Evolutionary conservation across 2,113 vertebrate species (phyloP).

Genomic region (Phrynocephalus versicolor): DNA sequence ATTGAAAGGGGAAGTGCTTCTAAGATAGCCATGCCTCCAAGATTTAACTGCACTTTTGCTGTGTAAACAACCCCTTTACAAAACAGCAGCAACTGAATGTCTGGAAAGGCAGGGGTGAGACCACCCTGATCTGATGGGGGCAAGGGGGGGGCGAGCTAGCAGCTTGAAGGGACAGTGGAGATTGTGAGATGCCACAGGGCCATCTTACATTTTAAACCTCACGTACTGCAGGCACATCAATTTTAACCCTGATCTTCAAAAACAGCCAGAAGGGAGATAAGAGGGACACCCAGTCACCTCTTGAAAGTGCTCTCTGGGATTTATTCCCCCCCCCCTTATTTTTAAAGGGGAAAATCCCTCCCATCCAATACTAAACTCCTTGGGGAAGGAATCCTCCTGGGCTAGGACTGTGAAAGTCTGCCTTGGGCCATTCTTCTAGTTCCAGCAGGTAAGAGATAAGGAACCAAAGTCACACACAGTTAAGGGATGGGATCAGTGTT

Average conservation of each 20-base stretch:
- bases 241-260: not conserved
- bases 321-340: no score
- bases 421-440: not conserved
- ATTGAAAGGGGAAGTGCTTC: no score
- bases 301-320: not conserved
- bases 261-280: not conserved
- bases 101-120: not conserved
- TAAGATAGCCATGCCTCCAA: no score
- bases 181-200: not conserved
- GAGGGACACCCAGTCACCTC: not conserved
- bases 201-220: conserved; percentile 2
- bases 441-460: conserved; percentile 6
- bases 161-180: not conserved
- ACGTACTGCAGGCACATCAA: not conserved
- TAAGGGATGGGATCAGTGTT: not conserved
- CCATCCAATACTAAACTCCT: not conserved
- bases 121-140: not conserved
- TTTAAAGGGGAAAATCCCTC: not conserved
- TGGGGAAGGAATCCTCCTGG: not conserved
- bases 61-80: not conserved
- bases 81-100: not conserved
- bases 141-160: not conserved
- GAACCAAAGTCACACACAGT: not conserved
- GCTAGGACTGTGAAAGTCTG: conserved; percentile 6
- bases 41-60: no score